Evolutionary conservation across 1,140 invertebrate species (phyloP), one percentile per base, ranked within the genome.

Genomic region (Drosophila teissieri): DNA sequence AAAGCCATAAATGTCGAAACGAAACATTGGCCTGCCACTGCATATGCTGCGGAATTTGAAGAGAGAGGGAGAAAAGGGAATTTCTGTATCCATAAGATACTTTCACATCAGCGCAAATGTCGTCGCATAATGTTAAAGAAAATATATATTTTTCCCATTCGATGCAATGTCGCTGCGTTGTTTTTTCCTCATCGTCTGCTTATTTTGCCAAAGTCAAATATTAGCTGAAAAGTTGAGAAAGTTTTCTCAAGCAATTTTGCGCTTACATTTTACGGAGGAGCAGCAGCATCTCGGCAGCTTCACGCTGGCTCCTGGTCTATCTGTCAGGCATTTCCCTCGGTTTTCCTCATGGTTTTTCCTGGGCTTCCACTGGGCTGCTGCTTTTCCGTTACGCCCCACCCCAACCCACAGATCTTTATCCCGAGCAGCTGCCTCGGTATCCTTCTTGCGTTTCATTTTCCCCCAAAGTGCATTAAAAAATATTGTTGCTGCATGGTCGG

Each of bases 201-300:
- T 89, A 88, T 88, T 88, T 88, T 84, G 80, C 65, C 72, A 89
- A 89, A 89, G 84, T 90, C 84, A 89, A 89, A 89, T 89, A 89
- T 89, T 89, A 89, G 84, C 84, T 89, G 84, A 89, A 89, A 89
- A 89, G 84, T 89, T 89, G 84, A 90, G 80, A 89, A 89, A 89
- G 85, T 89, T 89, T 90, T 90, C 84, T 72, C 84, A 90, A 89
- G 84, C 84, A 89, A 89, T 89, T 89, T 89, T 89, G 79, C 85
- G 77, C 85, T 88, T 88, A 89, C 84, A 89, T 88, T 88, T 89
- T 89, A 77, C 64, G 42, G n/a, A 67, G 37, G 10, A 39, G 37
- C 11, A 39, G 37, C 37, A 39, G 62, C 73, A 61, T 62, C 76
- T 55, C 56, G 39, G 36, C 62, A 68, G 53, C 56, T 73, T 57